A percentile compares a stretch with the other conserved stretches of the same genome.
phyloP scores from a whole-genome alignment of 2,888 invertebrate species.

The Galerucella nymphaeae region DNA sequence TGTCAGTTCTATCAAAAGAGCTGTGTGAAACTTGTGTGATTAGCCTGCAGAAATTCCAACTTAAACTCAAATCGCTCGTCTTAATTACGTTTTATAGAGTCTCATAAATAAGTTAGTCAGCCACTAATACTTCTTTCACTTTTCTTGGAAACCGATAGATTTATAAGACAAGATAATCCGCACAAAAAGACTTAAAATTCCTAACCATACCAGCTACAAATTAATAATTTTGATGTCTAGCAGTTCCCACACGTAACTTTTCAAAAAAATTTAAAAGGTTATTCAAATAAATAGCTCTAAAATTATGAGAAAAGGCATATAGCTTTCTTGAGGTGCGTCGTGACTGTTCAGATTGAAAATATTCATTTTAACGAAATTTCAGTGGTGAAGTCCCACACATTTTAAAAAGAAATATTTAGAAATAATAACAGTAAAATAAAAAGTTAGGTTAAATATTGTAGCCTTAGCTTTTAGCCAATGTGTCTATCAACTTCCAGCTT shows the following conservation, averaged over 20 bases:
- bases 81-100: too few species aligned
- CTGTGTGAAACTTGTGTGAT: too few species aligned
- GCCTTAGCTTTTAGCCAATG: too few species aligned
- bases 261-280: constrained; percentile 26
- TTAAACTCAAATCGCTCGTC: too few species aligned
- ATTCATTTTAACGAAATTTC: constrained; percentile 3
- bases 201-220: neutral
- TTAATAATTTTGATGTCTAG: constrained; percentile 9
- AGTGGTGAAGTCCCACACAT: neutral
- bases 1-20: too few species aligned
- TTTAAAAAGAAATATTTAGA: too few species aligned
- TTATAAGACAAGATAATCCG: neutral
- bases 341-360: constrained; percentile 18
- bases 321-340: constrained; percentile 21
- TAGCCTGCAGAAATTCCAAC: too few species aligned
- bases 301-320: constrained; percentile 32
- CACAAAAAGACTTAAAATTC: neutral
- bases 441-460: too few species aligned
- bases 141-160: neutral
- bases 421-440: too few species aligned
- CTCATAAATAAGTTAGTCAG: too few species aligned
- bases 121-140: too few species aligned
- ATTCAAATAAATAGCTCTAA: constrained; percentile 19
- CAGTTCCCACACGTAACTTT: constrained; percentile 24
- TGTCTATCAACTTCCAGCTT: too few species aligned